Percentiles rank a stretch among this genome's conserved stretches.
These are phyloP conservation scores for Trachelus stipa DNA, from an alignment of 2,888 invertebrate species.

Conservation along the genomic window DNA sequence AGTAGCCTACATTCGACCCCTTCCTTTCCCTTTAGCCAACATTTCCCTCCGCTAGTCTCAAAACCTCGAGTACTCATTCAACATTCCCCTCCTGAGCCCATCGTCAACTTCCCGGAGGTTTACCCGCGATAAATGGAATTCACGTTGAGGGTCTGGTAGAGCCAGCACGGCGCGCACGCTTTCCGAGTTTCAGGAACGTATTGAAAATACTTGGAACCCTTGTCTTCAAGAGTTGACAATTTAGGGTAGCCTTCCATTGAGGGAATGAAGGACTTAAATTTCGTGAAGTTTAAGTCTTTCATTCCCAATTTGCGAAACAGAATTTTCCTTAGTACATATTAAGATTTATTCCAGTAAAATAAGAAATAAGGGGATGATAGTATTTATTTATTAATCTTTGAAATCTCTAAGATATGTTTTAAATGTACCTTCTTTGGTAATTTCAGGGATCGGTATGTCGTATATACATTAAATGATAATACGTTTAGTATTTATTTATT, in stretches of 20 bases:
- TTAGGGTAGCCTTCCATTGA: background rate
- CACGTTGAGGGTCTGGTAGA: background rate
- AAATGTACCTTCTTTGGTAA: background rate
- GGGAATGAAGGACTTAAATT: background rate
- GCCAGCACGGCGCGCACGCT: conserved; percentile 13
- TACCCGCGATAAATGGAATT: conserved; percentile 12
- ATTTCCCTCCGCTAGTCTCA: conserved; percentile 24
- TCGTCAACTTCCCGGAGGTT: conserved; percentile 12
- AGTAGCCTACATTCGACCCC: conserved; percentile 60
- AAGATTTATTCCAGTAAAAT: background rate
- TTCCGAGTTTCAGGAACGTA: conserved; percentile 11
- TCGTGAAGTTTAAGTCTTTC: too few relatives aligned
- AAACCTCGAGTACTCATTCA: conserved; percentile 53
- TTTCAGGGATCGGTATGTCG: background rate
- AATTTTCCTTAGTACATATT: background rate
- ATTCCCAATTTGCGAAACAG: background rate
- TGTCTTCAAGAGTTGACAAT: background rate
- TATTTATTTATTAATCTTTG: too few relatives aligned
- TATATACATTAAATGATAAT: background rate
- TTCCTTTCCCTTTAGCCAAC: conserved; percentile 30
- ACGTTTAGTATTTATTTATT: background rate
- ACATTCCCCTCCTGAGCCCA: conserved; percentile 45
- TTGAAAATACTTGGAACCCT: conserved; percentile 4
- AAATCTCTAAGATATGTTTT: background rate
- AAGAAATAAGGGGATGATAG: too few relatives aligned